Percentiles rank a stretch among this genome's conserved stretches.
phyloP scores from a whole-genome alignment of 2,113 vertebrate genomes.

The Aviceda subcristata region DNA sequence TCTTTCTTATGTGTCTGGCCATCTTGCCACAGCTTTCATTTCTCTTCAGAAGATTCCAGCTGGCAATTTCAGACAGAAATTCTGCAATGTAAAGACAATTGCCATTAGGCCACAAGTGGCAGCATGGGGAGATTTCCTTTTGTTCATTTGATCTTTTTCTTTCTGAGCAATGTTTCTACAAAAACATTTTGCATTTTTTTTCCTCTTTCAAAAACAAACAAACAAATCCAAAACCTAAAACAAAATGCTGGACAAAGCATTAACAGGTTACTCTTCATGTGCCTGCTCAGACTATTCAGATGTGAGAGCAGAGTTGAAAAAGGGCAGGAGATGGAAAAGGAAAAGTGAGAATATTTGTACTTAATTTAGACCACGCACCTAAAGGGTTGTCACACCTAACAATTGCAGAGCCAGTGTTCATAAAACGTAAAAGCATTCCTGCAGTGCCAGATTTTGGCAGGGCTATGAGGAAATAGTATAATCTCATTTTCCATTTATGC shows the following conservation, averaged over 20 bases:
- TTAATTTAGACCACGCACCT: background rate
- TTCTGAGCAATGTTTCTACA: background rate
- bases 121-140: background rate
- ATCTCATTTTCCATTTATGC: slow-evolving; percentile 16
- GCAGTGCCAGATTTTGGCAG: background rate
- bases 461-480: background rate
- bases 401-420: background rate
- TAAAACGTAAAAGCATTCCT: background rate
- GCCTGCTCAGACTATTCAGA: background rate
- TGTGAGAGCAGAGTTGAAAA: background rate
- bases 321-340: background rate
- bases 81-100: background rate
- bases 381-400: background rate
- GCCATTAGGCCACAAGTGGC: background rate
- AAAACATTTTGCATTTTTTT: background rate
- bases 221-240: background rate
- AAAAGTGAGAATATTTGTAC: background rate
- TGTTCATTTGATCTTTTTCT: background rate
- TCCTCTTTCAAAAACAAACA: background rate
- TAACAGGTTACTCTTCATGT: background rate
- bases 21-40: background rate
- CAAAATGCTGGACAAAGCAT: background rate
- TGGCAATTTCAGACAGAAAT: background rate
- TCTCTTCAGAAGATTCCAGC: background rate
- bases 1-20: background rate